Conservation (phyloP, 2,888 invertebrate species). For the Amiota minor region DNA sequence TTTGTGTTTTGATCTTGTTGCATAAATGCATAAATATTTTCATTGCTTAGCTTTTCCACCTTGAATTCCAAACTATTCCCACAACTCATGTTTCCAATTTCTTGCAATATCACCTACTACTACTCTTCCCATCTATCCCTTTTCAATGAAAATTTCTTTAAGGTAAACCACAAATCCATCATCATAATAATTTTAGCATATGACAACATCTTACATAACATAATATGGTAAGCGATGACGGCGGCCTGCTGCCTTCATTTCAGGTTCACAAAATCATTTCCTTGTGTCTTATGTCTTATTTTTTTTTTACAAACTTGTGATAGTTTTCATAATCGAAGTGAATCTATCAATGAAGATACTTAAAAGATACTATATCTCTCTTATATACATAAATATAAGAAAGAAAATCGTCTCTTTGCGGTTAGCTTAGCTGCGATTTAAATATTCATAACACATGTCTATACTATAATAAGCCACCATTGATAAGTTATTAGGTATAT, state of each 20-base stretch:
- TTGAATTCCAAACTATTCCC: no score
- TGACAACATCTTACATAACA: constrained; percentile 2
- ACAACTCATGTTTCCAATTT: no score
- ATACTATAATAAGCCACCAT: neutral
- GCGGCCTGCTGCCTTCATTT: constrained; percentile 11
- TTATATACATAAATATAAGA: no score
- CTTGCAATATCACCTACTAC: no score
- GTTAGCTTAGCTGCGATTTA: neutral
- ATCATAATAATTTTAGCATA: no score
- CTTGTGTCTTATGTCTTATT: neutral
- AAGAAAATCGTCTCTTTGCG: neutral
- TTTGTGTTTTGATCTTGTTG: neutral
- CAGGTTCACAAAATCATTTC: neutral
- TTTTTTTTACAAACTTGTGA: constrained; percentile 6
- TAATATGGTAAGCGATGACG: no score
- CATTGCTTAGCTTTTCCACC: constrained; percentile 19
- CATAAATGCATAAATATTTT: neutral
- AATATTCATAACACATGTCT: neutral
- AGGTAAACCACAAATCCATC: constrained; percentile 6
- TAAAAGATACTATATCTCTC: neutral
- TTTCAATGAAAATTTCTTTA: no score
- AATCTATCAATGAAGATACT: constrained; percentile 2
- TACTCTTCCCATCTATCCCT: no score
- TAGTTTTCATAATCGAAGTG: no score
- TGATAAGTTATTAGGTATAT: constrained; percentile 6